Conservation (phyloP, 2,113 vertebrate species). For the Rafetus swinhoei region DNA sequence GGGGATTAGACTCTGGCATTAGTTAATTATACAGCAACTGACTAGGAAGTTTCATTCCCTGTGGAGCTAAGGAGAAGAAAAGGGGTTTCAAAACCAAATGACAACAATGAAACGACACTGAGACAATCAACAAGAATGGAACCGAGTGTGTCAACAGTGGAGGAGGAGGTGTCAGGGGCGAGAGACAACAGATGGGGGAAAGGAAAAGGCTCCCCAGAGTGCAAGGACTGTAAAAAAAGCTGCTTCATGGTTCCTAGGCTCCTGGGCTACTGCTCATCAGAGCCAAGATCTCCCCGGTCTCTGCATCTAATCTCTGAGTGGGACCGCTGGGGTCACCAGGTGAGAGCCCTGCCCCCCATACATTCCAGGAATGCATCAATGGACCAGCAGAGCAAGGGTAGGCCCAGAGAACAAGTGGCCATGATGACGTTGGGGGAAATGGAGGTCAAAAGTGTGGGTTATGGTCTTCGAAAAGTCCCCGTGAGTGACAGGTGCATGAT, state of each 20-base stretch:
- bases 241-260: background rate
- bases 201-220: background rate
- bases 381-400: background rate
- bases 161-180: no score
- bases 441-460: background rate
- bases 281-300: background rate
- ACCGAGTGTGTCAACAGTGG: background rate
- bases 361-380: background rate
- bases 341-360: background rate
- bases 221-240: background rate
- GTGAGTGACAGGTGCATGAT: background rate
- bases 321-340: background rate
- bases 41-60: background rate
- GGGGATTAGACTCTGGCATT: background rate
- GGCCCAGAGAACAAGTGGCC: background rate
- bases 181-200: background rate
- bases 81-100: background rate
- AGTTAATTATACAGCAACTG: conserved; percentile 20
- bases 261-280: background rate
- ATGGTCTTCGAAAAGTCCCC: background rate
- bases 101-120: background rate
- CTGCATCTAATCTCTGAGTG: background rate
- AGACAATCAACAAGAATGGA: background rate
- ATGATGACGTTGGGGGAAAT: background rate
- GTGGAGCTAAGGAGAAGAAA: background rate